Evolutionary conservation across 2,113 vertebrate species (phyloP).

Genomic region (Lathamus discolor): DNA sequence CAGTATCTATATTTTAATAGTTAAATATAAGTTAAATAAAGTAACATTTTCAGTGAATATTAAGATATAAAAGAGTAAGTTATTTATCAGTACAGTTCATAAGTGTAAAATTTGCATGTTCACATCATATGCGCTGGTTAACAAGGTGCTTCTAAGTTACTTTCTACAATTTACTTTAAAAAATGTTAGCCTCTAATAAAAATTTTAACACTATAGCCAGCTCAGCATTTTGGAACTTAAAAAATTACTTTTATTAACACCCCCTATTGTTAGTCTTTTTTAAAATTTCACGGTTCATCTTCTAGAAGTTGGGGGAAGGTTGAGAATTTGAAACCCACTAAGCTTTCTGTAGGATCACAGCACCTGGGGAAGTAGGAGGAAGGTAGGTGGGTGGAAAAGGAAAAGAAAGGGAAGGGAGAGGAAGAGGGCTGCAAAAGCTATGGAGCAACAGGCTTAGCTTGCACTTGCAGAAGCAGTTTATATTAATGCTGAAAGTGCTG

Average conservation of each 20-base stretch:
- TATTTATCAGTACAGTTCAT: neutral
- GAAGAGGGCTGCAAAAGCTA: neutral
- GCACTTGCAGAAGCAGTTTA: constrained; percentile 13
- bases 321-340: neutral
- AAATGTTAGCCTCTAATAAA: neutral
- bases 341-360: neutral
- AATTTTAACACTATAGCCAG: neutral
- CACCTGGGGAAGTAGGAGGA: neutral
- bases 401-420: neutral
- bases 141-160: neutral
- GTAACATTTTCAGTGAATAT: neutral
- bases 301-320: neutral
- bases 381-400: neutral
- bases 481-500: neutral
- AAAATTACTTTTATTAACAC: neutral
- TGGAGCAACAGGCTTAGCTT: constrained; percentile 51
- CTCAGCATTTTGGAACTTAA: neutral
- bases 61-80: neutral
- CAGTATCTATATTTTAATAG: neutral
- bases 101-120: neutral
- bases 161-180: neutral
- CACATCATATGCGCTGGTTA: neutral
- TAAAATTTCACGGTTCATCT: neutral
- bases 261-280: neutral
- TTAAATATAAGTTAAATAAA: neutral